Evolutionary conservation across 2,797 vertebrate genomes (phyloP).

Genomic region (Sebastes iracundus): DNA sequence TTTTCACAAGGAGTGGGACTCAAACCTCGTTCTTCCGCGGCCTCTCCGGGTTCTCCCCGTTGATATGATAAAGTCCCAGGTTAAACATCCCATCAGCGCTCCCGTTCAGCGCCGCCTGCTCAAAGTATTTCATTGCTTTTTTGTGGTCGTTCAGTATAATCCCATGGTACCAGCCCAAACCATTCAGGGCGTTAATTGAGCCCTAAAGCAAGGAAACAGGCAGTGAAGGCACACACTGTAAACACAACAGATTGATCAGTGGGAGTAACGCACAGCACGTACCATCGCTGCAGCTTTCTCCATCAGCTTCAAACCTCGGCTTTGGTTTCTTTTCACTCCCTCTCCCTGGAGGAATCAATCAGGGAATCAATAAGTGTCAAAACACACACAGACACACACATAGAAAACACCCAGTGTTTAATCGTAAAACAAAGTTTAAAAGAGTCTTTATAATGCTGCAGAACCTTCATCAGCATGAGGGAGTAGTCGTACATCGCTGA

Average conservation of each 20-base stretch:
- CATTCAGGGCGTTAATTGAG: conserved; percentile 90
- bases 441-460: conserved; percentile 5
- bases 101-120: conserved; percentile 87
- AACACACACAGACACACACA: conserved; percentile 14
- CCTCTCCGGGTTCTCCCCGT: conserved; percentile 80
- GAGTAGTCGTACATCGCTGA: conserved; percentile 90
- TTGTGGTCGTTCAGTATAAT: conserved; percentile 82
- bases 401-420: conserved; percentile 6
- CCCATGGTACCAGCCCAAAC: conserved; percentile 93
- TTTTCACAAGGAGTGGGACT: background rate
- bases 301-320: conserved; percentile 87
- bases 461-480: conserved; percentile 91
- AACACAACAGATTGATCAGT: conserved; percentile 42
- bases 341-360: conserved; percentile 85
- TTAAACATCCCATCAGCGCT: conserved; percentile 90
- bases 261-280: background rate
- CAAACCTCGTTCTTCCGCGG: conserved; percentile 85
- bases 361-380: conserved; percentile 56
- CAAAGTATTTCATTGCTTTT: conserved; percentile 86
- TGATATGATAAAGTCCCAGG: conserved; percentile 88
- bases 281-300: conserved; percentile 93
- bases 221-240: conserved; percentile 13
- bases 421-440: background rate
- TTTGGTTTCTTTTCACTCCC: conserved; percentile 89
- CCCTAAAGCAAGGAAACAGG: conserved; percentile 82